Conservation (phyloP, 2,113 vertebrate genomes). For the Dasypus novemcinctus region DNA sequence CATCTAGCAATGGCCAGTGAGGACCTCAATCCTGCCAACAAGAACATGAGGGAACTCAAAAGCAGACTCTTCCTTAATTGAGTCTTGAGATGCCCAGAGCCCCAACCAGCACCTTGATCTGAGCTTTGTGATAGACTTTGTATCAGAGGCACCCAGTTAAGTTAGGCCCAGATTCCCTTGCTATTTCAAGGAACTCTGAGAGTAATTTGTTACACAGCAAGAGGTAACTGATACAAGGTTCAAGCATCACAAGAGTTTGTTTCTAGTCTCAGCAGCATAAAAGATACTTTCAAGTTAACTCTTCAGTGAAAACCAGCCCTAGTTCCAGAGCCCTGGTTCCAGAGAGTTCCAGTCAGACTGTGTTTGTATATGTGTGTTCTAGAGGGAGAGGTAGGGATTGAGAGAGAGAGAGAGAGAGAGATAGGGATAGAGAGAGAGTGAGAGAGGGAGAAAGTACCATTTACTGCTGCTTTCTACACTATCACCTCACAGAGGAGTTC, state of each 20-base stretch:
- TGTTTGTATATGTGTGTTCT: neutral
- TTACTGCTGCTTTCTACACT: neutral
- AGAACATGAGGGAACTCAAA: neutral
- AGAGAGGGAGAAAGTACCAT: neutral
- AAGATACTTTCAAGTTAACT: neutral
- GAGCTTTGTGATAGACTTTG: too few species aligned
- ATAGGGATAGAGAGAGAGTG: too few species aligned
- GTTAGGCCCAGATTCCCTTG: too few species aligned
- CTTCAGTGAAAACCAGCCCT: neutral
- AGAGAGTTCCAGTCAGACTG: neutral
- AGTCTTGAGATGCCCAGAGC: too few species aligned
- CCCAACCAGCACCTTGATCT: too few species aligned
- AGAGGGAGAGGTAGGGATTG: too few species aligned
- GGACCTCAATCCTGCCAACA: neutral
- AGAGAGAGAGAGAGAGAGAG: too few species aligned
- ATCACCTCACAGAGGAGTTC: too few species aligned
- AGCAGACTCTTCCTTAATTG: neutral
- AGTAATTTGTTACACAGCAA: neutral
- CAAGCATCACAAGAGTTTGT: neutral
- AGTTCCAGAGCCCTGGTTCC: too few species aligned
- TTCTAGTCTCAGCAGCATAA: neutral
- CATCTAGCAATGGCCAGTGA: neutral
- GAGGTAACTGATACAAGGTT: neutral
- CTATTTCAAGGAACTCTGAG: too few species aligned
- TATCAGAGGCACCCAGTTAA: too few species aligned